phyloP scores from a whole-genome alignment of 1,140 invertebrate species.

The Pseudomyrmex dendroicus region DNA sequence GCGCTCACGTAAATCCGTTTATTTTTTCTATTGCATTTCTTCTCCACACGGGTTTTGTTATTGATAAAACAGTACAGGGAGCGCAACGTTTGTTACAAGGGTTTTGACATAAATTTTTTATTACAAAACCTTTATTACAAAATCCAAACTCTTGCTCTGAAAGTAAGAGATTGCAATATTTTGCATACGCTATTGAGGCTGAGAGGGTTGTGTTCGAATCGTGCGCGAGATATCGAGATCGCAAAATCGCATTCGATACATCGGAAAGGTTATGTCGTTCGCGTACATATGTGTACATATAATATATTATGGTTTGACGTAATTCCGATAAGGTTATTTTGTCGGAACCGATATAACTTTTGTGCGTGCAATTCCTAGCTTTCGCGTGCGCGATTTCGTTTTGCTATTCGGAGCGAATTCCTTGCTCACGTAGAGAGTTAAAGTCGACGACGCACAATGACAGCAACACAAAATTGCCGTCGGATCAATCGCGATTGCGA shows the following conservation, averaged over 20 bases:
- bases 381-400: background rate
- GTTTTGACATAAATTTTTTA: too few species aligned
- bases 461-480: background rate
- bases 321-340: constrained; percentile 44
- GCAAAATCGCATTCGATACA: constrained; percentile 26
- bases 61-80: too few species aligned
- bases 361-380: background rate
- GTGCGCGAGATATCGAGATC: constrained; percentile 19
- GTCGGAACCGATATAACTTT: constrained; percentile 34
- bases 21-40: background rate
- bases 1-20: too few species aligned
- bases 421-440: background rate
- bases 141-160: too few species aligned
- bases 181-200: background rate
- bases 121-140: too few species aligned
- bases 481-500: constrained; percentile 4
- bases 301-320: constrained; percentile 24
- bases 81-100: too few species aligned
- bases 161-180: background rate
- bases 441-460: background rate
- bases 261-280: background rate
- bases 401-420: too few species aligned
- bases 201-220: background rate
- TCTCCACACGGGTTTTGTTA: too few species aligned
- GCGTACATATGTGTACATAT: too few species aligned